Base-by-base conservation (phyloP, 2,888 invertebrate species). In the Drosophila mettleri region DNA sequence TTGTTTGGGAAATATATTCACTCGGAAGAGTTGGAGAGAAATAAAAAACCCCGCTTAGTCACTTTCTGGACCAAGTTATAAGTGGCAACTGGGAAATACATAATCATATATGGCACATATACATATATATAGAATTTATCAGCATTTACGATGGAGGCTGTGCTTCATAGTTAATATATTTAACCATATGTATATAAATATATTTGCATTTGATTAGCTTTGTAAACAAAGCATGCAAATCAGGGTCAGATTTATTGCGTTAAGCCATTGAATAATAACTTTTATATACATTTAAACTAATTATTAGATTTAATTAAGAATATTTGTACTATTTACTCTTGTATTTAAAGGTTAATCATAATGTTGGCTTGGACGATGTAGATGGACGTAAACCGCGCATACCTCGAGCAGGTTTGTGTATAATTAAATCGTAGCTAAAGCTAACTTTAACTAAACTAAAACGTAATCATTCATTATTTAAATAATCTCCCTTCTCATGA, bases 371-470 rank as follows among this genome's bases (percentile, higher is more conserved):
- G 22, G 59, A 69, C 9, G 63, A 68, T 14, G 58, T 58, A 18
- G 74, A 71, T 54, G 72, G 63, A 20, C 65, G 64, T 12, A 57
- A 57, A 41, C 33, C 48, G 22, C 83, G 80, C 41, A 45, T 64
- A 36, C 57, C 72, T 14, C 57, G 85, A 65, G 70, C 85, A 69
- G 86, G 84, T 85, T 67, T 45, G 83, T 85, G 64, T 10, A 12
- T 8, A 14, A 41, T 24, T 36, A n/a, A 55, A 31, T 38, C 18
- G 16, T 45, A 31, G 7, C 8, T 22, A 46, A 31, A 33, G 14
- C 48, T 33, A 33, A 48, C 31, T 48, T 33, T 33, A 33, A 48
- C 31, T 48, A 4, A 31, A 31, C 14, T 18, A 38, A 36, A 27
- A 5, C 33, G 39, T 27, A 16, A 34, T 33, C 31, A 14, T 33